Evolutionary conservation across 2,888 invertebrate species (phyloP).

Genomic region (Aphidius colemani): DNA sequence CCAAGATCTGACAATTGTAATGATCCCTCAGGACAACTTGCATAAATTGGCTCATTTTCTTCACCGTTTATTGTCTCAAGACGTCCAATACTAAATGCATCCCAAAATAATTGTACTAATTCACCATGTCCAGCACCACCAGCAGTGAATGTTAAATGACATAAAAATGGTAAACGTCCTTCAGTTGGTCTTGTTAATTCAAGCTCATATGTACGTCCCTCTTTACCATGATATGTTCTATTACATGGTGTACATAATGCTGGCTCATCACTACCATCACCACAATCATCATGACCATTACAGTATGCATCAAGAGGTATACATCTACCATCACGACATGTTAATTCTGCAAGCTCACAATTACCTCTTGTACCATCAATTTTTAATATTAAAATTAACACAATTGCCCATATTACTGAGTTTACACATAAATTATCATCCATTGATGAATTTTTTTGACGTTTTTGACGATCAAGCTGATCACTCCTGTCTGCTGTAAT

Average conservation of each 20-base stretch:
- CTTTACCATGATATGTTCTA: conserved; percentile 88
- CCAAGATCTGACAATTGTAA: conserved; percentile 86
- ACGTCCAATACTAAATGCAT: conserved; percentile 84
- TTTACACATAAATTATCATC: conserved; percentile 2
- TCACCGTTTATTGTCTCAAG: conserved; percentile 65
- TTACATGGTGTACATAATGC: conserved; percentile 81
- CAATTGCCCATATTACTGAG: conserved; percentile 13
- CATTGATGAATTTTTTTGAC: conserved; percentile 3
- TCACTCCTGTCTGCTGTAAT: conserved; percentile 4
- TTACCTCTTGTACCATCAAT: conserved; percentile 43
- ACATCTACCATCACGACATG: conserved; percentile 75
- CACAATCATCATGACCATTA: conserved; percentile 83
- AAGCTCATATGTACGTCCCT: conserved; percentile 71
- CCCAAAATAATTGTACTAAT: conserved; percentile 86
- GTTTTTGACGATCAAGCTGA: conserved; percentile 12
- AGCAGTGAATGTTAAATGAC: conserved; percentile 90
- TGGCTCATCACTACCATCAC: conserved; percentile 85
- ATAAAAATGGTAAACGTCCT: conserved; percentile 82
- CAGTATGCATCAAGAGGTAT: conserved; percentile 85
- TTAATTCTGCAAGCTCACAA: conserved; percentile 79
- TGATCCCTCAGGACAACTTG: conserved; percentile 87
- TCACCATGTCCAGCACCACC: conserved; percentile 87
- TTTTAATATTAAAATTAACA: conserved; percentile 12
- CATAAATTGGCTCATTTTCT: conserved; percentile 63
- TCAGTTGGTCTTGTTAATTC: conserved; percentile 74